Percentiles rank a stretch among this genome's conserved stretches.
phyloP scores from a whole-genome alignment of 2,797 vertebrate genomes.

The Naso thynnoides region DNA sequence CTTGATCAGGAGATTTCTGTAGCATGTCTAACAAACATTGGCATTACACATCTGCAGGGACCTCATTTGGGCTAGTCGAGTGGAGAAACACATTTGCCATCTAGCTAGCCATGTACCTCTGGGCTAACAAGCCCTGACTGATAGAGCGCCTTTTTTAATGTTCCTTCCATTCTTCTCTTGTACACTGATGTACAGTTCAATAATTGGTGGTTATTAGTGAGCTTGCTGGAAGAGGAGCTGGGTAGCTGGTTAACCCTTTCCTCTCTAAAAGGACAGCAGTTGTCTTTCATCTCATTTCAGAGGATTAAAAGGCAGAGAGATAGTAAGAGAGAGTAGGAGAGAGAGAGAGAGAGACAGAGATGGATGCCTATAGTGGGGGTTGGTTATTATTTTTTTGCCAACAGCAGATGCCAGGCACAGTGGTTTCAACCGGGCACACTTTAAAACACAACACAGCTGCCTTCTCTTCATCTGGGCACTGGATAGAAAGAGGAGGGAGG shows the following conservation, averaged over 20 bases:
- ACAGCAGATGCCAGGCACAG: slow-evolving; percentile 70
- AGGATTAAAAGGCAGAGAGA: slow-evolving; percentile 53
- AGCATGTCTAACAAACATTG: slow-evolving; percentile 54
- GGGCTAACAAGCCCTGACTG: slow-evolving; percentile 60
- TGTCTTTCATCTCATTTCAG: slow-evolving; percentile 74
- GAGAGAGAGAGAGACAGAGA: slow-evolving; percentile 40
- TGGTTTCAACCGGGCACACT: slow-evolving; percentile 70
- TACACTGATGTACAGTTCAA: slow-evolving; percentile 63
- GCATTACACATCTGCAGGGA: slow-evolving; percentile 57
- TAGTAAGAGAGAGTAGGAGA: slow-evolving; percentile 21
- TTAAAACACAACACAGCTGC: slow-evolving; percentile 79
- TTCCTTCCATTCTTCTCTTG: slow-evolving; percentile 46
- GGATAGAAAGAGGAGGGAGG: slow-evolving; percentile 59
- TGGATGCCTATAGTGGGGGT: slow-evolving; percentile 61
- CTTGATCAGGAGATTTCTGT: slow-evolving; percentile 62
- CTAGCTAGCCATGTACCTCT: slow-evolving; percentile 50
- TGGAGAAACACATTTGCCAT: slow-evolving; percentile 56
- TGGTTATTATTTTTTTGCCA: slow-evolving; percentile 67
- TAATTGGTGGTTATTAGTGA: slow-evolving; percentile 81
- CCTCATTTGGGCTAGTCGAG: slow-evolving; percentile 62
- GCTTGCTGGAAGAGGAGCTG: slow-evolving; percentile 67
- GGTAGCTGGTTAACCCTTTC: slow-evolving; percentile 69
- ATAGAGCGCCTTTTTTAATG: slow-evolving; percentile 37
- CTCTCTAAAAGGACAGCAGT: slow-evolving; percentile 48
- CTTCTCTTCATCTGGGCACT: slow-evolving; percentile 77